phyloP scores from a whole-genome alignment of 2,113 vertebrate genomes.

The Pantherophis guttatus region DNA sequence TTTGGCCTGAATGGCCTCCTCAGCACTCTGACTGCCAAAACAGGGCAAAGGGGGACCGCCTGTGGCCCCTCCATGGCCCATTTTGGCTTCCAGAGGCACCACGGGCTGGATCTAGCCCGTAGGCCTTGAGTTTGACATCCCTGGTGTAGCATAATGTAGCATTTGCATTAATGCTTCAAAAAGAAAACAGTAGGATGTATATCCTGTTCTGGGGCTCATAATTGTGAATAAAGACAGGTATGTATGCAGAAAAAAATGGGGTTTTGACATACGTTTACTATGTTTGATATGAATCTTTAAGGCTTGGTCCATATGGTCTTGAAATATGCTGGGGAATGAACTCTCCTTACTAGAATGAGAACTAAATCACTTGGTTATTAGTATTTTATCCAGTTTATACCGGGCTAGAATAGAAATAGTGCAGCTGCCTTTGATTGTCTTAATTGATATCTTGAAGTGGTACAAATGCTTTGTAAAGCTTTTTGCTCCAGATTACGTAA shows the following conservation, averaged over 20 bases:
- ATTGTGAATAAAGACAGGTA: background rate
- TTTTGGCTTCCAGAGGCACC: no score
- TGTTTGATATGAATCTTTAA: background rate
- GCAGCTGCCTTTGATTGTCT: background rate
- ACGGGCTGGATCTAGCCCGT: no score
- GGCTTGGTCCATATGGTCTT: background rate
- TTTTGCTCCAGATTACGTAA: background rate
- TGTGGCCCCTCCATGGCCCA: no score
- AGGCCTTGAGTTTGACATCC: no score
- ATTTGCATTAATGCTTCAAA: background rate
- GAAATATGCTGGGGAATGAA: background rate
- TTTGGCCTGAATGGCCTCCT: no score
- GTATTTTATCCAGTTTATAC: background rate
- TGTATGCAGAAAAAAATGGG: background rate
- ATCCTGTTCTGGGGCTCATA: background rate
- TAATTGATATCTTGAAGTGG: background rate
- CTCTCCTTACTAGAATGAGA: background rate
- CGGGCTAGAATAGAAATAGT: background rate
- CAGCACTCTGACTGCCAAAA: no score
- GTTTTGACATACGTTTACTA: background rate
- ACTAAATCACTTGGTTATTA: background rate
- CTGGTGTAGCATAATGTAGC: background rate
- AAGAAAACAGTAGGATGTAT: background rate
- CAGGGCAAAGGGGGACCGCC: no score
- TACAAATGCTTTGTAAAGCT: background rate